Base-by-base conservation (phyloP, 37 sponge, comb jelly and placozoan species). In the Hexactinellida sp. region DNA sequence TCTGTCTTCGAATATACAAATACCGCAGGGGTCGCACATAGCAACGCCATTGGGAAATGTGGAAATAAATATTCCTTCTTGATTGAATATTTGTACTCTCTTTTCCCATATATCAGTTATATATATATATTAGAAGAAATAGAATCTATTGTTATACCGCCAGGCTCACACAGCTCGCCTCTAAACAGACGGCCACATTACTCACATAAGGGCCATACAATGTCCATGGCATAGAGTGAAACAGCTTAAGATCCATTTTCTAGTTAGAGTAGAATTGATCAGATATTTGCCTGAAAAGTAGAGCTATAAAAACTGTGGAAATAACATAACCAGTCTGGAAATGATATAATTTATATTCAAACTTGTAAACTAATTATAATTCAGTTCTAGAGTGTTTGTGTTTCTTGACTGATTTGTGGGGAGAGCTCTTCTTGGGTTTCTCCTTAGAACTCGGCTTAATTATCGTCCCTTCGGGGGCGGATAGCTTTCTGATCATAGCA, bases 401-500 rank as follows among this genome's bases (percentile, higher is more conserved):
- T n/a, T 63, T 63, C 30, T 63, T 63, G 34, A 23, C 28, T 63
- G 13, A 21, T 28, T 63, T 63, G 34, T 63, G 76, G 34, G 76
- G 30, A 21, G 13, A 5, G 34, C 34, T 32, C 76, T 63, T 63
- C 34, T 28, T 63, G 32, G 76, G 76, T 63, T 63, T 63, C 76
- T 63, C 76, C 13, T 63, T 63, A 25, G 76, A 63, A 25, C 76
- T 10, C 3, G 25, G 30, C 76, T 63, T 63, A 25, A 7, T n/a
- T 47, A 16, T 47, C 9, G 52, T 47, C 9, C 9, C 16, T 5
- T 63, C 76, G 3, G 76, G 76, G 13, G 32, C 13, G 34, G 76
- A 10, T 63, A 63, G 76, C 76, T 63, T 63, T 28, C 30, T 63
- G 3, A 63, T 63, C 76, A 63, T 63, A 63, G 76, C 76, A n/a